Conservation (phyloP, 2,113 vertebrate species). For the Eupsittula cactorum region DNA sequence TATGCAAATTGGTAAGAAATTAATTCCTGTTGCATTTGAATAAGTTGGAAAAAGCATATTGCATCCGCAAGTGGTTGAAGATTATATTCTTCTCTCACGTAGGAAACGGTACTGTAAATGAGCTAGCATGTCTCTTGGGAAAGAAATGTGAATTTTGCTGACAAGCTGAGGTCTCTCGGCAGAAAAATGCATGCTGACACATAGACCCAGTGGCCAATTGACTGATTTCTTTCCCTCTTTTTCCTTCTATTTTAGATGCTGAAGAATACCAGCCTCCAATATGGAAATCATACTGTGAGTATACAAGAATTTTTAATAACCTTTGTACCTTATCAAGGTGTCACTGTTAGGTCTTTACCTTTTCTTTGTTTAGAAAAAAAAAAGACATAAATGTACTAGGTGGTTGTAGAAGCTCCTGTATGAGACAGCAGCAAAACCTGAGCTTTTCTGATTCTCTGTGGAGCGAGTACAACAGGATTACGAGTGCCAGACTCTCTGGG, state of each 20-base stretch:
- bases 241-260: constrained; percentile 83
- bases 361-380: not conserved
- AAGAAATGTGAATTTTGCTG: constrained; percentile 37
- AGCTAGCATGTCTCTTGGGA: constrained; percentile 3
- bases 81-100: not conserved
- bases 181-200: constrained; percentile 51
- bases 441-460: not conserved
- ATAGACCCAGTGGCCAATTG: constrained; percentile 45
- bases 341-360: not conserved
- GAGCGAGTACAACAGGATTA: not conserved
- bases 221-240: constrained; percentile 58
- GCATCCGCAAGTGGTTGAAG: not conserved
- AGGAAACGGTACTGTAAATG: constrained; percentile 11
- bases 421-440: not conserved
- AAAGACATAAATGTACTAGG: not conserved
- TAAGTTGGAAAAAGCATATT: not conserved
- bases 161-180: constrained; percentile 29
- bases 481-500: not conserved
- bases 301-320: constrained; percentile 26
- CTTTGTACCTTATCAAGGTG: not conserved
- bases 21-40: not conserved
- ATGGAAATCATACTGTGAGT: constrained; percentile 99
- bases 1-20: constrained; percentile 36
- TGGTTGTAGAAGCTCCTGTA: not conserved
- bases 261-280: constrained; percentile 98